Evolutionary conservation across 23 tunicate species (phyloP).

Genomic region (Phallusia fumigata): DNA sequence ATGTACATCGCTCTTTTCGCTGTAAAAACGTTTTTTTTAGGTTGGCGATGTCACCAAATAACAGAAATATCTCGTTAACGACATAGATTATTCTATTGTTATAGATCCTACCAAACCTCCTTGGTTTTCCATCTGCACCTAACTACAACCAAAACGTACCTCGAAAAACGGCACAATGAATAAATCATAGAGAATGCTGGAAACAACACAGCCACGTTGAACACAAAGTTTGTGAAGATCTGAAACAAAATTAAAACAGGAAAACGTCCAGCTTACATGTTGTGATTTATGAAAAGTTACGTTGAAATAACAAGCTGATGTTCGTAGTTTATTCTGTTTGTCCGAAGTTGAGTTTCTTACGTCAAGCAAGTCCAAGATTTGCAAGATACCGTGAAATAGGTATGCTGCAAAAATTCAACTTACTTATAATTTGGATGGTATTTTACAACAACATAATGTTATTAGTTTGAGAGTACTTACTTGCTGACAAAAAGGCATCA

Average conservation of each 20-base stretch:
- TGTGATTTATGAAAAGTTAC: not conserved
- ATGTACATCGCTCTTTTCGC: no score
- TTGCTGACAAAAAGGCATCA: not conserved
- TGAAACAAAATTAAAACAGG: not conserved
- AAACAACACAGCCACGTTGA: not conserved
- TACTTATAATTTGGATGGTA: no score
- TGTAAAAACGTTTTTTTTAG: no score
- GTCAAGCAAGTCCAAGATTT: not conserved
- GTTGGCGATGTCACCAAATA: no score
- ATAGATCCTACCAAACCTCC: no score
- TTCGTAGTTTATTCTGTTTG: not conserved
- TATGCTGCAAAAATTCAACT: not conserved
- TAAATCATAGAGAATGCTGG: not conserved
- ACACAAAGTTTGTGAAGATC: slow-evolving; percentile 6
- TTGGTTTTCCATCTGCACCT: no score
- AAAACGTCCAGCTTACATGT: not conserved
- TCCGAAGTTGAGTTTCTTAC: not conserved
- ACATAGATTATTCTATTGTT: no score
- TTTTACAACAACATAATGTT: no score
- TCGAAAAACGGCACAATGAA: not conserved
- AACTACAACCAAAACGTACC: not conserved
- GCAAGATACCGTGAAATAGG: not conserved
- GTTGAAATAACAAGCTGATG: not conserved
- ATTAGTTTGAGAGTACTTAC: not conserved
- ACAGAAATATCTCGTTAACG: no score